Evolutionary conservation across 1,140 invertebrate genomes (phyloP).

Genomic region (Scaptomyza pallida): DNA sequence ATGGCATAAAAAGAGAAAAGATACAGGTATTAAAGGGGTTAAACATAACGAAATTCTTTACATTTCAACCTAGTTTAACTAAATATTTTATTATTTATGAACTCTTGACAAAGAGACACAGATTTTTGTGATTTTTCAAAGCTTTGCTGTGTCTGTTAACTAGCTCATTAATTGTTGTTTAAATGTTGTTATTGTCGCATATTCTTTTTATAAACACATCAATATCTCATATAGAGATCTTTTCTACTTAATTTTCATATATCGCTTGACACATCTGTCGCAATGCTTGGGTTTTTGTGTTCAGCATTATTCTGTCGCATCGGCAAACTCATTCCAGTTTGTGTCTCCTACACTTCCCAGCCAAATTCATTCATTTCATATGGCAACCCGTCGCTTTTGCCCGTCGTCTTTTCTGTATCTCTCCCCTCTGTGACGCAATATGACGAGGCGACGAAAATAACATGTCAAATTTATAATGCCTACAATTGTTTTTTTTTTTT

Average conservation of each 20-base stretch:
- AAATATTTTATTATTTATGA: too few species aligned
- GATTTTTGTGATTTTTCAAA: background rate
- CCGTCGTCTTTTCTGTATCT: background rate
- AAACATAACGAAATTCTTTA: too few species aligned
- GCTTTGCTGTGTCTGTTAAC: background rate
- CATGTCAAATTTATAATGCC: constrained; percentile 81
- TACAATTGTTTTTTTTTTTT: constrained; percentile 66
- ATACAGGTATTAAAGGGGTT: too few species aligned
- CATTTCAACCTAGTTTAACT: too few species aligned
- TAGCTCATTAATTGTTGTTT: background rate
- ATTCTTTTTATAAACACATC: constrained; percentile 5
- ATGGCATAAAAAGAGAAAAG: too few species aligned
- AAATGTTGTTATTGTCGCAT: constrained; percentile 1
- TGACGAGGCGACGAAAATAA: constrained; percentile 77
- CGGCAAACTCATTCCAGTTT: constrained; percentile 23
- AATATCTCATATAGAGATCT: constrained; percentile 33
- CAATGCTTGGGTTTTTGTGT: constrained; percentile 9
- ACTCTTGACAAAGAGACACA: too few species aligned
- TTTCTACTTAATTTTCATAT: constrained; percentile 22
- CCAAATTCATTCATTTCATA: constrained; percentile 56
- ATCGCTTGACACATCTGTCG: constrained; percentile 37
- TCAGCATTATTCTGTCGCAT: constrained; percentile 31
- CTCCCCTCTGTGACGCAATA: constrained; percentile 53
- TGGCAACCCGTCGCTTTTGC: constrained; percentile 37
- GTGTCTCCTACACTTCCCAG: background rate